Conservation (phyloP, 2,113 vertebrate species). For the Proteles cristata region DNA sequence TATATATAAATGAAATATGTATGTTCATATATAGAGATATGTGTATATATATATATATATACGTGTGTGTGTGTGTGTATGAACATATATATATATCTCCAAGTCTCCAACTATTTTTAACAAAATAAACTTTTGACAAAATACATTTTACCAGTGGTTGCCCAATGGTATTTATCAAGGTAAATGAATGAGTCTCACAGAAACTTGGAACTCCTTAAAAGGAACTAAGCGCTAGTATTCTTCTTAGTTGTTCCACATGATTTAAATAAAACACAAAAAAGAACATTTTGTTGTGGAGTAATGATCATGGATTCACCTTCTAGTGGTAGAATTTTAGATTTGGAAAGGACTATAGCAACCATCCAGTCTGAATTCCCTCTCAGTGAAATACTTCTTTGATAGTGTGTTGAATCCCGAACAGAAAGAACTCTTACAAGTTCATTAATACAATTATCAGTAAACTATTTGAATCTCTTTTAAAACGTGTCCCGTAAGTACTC, state of each 20-base stretch:
- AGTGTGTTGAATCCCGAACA: background rate
- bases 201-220: background rate
- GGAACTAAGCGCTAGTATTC: background rate
- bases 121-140: background rate
- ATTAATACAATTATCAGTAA: background rate
- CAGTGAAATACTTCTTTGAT: background rate
- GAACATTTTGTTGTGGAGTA: background rate
- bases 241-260: background rate
- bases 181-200: background rate
- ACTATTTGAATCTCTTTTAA: background rate
- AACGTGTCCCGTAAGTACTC: background rate
- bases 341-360: background rate
- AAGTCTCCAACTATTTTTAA: background rate
- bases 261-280: constrained; percentile 51
- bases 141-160: background rate
- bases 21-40: no score
- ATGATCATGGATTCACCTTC: background rate
- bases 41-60: no score
- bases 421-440: background rate
- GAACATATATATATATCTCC: background rate
- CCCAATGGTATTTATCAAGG: background rate
- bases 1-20: background rate
- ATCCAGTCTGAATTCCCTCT: background rate
- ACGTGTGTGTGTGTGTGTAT: no score
- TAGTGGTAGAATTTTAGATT: background rate